Conservation (phyloP, 64 coral and sea anemone genomes). For the Actinia tenebrosa region DNA sequence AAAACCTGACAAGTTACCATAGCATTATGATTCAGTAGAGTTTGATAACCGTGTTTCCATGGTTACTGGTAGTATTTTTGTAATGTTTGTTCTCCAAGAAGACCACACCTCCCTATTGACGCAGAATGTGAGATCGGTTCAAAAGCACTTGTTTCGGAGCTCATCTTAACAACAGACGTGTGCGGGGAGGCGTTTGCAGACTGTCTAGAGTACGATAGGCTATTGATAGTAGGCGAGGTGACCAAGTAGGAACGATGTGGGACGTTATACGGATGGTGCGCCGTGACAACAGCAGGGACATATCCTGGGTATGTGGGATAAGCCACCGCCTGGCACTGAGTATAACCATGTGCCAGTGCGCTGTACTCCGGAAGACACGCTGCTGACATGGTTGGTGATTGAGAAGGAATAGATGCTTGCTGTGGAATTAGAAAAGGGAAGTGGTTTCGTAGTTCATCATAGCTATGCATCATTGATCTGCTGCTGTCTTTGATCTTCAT, state of each 20-base stretch:
- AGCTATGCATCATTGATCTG: conserved; percentile 76
- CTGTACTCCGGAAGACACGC: conserved; percentile 45
- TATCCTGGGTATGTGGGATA: conserved; percentile 73
- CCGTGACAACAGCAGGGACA: conserved; percentile 30
- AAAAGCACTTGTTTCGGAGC: conserved; percentile 79
- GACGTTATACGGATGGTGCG: conserved; percentile 15
- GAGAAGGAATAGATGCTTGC: conserved; percentile 35
- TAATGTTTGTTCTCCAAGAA: neutral
- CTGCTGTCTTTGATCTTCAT: conserved; percentile 81
- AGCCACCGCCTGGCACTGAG: conserved; percentile 31
- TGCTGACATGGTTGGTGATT: conserved; percentile 43
- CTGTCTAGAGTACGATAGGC: neutral
- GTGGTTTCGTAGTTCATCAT: conserved; percentile 80
- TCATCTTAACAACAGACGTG: conserved; percentile 6
- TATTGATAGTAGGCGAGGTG: neutral
- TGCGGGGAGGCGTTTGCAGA: neutral
- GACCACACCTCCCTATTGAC: conserved; percentile 14
- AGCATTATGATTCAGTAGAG: too few relatives aligned
- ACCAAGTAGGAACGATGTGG: neutral
- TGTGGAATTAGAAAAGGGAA: conserved; percentile 82
- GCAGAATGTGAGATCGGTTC: conserved; percentile 44
- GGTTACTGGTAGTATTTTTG: conserved; percentile 4
- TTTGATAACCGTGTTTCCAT: neutral
- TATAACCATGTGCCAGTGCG: conserved; percentile 31
- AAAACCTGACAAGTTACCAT: too few relatives aligned